phyloP scores from a whole-genome alignment of 2,113 vertebrate species.

The Psilopogon haemacephalus region DNA sequence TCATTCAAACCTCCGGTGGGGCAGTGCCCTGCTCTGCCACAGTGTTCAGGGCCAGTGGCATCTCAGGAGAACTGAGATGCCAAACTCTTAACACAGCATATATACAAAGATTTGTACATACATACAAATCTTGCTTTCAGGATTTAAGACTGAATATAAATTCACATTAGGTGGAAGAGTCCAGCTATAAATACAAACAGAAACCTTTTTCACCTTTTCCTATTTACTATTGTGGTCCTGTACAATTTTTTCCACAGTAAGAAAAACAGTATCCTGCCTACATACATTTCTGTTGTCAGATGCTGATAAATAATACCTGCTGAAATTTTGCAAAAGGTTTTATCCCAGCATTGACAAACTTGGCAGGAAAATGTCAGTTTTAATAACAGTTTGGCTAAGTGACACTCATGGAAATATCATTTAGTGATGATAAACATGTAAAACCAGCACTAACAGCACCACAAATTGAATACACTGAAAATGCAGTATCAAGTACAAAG shows the following conservation, averaged over 20 bases:
- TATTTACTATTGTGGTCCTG: background rate
- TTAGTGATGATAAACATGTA: background rate
- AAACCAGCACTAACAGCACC: background rate
- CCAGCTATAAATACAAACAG: background rate
- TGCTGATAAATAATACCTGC: background rate
- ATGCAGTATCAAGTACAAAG: background rate
- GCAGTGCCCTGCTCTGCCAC: too few species aligned
- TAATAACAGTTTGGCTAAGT: background rate
- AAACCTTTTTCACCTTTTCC: background rate
- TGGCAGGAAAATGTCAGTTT: background rate
- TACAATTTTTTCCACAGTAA: background rate
- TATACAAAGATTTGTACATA: background rate
- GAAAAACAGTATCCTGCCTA: background rate
- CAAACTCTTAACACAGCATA: background rate
- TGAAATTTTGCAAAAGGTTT: background rate
- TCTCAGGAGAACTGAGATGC: background rate
- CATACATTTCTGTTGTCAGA: background rate
- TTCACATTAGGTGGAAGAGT: background rate
- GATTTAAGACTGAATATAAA: background rate
- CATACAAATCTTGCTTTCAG: background rate
- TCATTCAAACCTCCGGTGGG: too few species aligned
- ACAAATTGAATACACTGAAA: constrained; percentile 18
- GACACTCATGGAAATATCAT: background rate
- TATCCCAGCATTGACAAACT: background rate
- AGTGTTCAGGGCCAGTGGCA: background rate